Evolutionary conservation across 2,113 vertebrate species (phyloP).

Genomic region (Amblyopsis rosae): DNA sequence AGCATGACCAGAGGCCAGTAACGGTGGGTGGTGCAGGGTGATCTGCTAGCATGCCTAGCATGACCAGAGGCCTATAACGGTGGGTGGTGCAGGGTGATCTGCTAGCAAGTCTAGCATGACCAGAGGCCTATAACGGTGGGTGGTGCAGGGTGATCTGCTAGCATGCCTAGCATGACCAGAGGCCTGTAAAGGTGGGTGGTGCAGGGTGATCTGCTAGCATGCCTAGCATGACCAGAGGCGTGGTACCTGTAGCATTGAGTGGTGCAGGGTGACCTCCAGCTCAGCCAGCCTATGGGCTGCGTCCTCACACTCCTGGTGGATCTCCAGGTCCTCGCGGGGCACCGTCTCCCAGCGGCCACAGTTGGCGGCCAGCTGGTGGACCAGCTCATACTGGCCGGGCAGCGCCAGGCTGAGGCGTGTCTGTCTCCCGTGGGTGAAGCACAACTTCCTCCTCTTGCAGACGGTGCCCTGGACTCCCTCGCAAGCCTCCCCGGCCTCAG

Average conservation of each 20-base stretch:
- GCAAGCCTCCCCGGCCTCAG: conserved; percentile 62
- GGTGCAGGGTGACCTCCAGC: conserved; percentile 91
- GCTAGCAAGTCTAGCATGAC: too few relatives aligned
- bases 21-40: too few relatives aligned
- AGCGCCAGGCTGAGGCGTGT: conserved; percentile 86
- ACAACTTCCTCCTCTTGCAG: conserved; percentile 88
- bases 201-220: too few relatives aligned
- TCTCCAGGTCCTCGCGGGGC: conserved; percentile 89
- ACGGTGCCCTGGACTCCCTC: conserved; percentile 65
- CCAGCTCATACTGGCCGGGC: conserved; percentile 92
- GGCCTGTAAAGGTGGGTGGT: too few relatives aligned
- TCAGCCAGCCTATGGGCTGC: conserved; percentile 87
- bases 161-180: too few relatives aligned
- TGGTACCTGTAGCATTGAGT: conserved; percentile 88
- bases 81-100: too few relatives aligned
- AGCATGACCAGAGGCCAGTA: too few relatives aligned
- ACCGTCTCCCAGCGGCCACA: conserved; percentile 92
- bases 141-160: too few relatives aligned
- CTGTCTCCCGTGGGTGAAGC: conserved; percentile 86
- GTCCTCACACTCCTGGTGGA: conserved; percentile 85
- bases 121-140: too few relatives aligned
- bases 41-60: too few relatives aligned
- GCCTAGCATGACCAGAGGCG: not conserved
- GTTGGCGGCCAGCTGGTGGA: conserved; percentile 88
- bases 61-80: too few relatives aligned